Evolutionary conservation across 1,140 invertebrate genomes (phyloP).

Genomic region (Brachionus angularis): DNA sequence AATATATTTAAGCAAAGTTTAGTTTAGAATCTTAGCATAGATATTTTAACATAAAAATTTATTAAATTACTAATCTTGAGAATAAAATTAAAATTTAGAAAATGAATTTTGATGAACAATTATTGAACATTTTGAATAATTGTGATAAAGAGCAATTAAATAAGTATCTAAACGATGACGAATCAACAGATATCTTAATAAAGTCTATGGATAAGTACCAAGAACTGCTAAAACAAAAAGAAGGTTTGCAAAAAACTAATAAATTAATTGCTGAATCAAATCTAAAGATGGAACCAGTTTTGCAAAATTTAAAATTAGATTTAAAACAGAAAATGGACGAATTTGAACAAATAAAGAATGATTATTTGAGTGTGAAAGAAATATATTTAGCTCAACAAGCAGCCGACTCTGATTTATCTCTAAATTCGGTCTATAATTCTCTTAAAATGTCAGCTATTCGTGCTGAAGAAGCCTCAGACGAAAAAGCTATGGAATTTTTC

Average conservation of each 20-base stretch:
- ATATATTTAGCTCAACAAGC: neutral
- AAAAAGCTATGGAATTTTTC: constrained; percentile 5
- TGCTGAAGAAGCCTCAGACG: constrained; percentile 23
- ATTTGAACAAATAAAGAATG: constrained; percentile 12
- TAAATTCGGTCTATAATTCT: constrained; percentile 19
- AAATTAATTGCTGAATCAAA: constrained; percentile 35
- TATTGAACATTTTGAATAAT: constrained; percentile 21
- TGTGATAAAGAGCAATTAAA: constrained; percentile 43
- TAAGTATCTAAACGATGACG: constrained; percentile 36
- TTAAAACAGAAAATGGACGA: constrained; percentile 11
- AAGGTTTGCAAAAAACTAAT: neutral
- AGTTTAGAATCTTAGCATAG: no score
- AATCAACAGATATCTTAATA: constrained; percentile 12
- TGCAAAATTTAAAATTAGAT: neutral
- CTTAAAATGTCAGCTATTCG: neutral
- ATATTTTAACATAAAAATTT: no score
- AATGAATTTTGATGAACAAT: constrained; percentile 42
- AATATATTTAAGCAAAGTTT: no score
- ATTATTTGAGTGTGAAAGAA: constrained; percentile 1
- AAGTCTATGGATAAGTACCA: constrained; percentile 39
- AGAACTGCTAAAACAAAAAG: constrained; percentile 7
- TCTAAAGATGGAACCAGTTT: constrained; percentile 5
- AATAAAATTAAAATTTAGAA: no score
- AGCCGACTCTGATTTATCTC: neutral
- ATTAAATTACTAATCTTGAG: no score